These are phyloP conservation scores for Solenodon paradoxus DNA, from an alignment of 2,113 vertebrate species.

Conservation along the genomic window DNA sequence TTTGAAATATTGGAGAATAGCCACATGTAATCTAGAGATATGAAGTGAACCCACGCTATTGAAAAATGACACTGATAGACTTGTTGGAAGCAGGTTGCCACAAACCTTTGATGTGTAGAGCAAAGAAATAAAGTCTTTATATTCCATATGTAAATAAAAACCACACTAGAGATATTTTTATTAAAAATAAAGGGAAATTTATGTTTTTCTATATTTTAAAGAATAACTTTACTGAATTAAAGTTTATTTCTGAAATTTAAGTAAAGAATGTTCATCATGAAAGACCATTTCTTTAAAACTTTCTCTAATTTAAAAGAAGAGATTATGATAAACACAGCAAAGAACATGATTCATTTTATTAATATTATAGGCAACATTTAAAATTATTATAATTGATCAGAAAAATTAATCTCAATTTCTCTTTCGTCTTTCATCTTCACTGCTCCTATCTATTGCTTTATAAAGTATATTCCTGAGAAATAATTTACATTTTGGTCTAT, in stretches of 20 bases:
- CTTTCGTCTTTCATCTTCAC: neutral
- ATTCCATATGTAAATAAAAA: neutral
- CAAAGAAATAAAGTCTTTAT: too few species aligned
- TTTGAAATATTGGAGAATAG: too few species aligned
- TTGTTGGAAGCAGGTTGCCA: too few species aligned
- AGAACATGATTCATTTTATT: neutral
- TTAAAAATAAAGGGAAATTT: neutral
- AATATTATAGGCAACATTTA: neutral
- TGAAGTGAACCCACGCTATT: too few species aligned
- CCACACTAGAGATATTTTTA: neutral
- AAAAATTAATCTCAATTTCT: neutral
- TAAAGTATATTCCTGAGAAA: too few species aligned
- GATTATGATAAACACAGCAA: neutral
- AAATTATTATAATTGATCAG: neutral
- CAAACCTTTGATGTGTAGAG: too few species aligned
- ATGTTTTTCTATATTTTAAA: neutral
- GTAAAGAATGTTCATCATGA: neutral
- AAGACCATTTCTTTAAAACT: neutral
- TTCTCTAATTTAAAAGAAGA: neutral
- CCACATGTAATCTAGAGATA: too few species aligned
- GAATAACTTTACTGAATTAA: neutral
- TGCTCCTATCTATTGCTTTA: neutral
- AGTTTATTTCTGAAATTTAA: neutral
- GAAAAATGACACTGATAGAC: too few species aligned
- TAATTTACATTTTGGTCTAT: neutral